Conservation (phyloP, 2,797 vertebrate genomes). For the Phrynocephalus forsythii region DNA sequence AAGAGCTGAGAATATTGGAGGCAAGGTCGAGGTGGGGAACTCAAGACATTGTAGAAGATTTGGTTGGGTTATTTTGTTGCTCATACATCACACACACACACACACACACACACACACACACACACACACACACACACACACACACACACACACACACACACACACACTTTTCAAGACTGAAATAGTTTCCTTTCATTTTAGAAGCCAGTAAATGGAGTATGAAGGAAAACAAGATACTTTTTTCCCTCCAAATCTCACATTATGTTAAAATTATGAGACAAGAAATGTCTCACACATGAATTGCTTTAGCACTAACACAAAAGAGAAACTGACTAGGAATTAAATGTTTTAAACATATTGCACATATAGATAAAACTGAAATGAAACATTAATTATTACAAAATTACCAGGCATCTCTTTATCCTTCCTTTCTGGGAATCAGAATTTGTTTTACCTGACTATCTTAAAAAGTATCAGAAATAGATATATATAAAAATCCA, state of each 20-base stretch:
- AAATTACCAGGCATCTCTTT: not conserved
- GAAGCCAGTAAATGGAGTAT: too few relatives aligned
- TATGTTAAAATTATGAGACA: not conserved
- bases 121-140: too few relatives aligned
- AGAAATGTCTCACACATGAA: not conserved
- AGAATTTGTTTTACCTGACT: not conserved
- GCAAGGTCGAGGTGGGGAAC: not conserved
- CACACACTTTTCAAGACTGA: too few relatives aligned
- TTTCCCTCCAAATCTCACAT: too few relatives aligned
- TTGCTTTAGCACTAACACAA: not conserved
- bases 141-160: too few relatives aligned
- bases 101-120: too few relatives aligned
- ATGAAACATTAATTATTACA: not conserved
- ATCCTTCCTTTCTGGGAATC: not conserved
- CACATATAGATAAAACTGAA: not conserved
- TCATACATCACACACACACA: too few relatives aligned
- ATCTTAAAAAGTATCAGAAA: not conserved
- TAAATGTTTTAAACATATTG: not conserved
- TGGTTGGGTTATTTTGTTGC: too few relatives aligned
- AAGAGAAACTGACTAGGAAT: not conserved
- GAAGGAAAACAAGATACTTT: too few relatives aligned
- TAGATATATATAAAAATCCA: not conserved
- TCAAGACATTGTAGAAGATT: too few relatives aligned
- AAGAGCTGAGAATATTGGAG: not conserved
- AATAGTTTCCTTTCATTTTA: too few relatives aligned